These are phyloP conservation scores for Gallinago nigripennis DNA, from an alignment of 2,797 vertebrate species.

Conservation along the genomic window DNA sequence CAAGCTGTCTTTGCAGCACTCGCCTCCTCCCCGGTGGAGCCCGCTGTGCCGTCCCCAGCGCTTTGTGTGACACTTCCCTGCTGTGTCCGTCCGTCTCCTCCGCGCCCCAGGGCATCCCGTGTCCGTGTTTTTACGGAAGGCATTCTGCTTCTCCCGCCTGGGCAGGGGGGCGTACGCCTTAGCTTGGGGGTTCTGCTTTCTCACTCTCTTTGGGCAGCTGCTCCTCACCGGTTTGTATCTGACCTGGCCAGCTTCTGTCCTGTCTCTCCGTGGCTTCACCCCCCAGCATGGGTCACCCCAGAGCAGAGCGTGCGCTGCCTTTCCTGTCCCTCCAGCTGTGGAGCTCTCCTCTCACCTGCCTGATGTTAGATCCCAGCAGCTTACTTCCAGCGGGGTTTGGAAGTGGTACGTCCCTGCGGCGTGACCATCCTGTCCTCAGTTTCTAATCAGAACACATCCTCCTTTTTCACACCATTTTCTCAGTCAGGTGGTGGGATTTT, in stretches of 20 bases:
- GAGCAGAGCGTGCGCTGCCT: neutral
- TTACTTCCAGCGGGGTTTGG: neutral
- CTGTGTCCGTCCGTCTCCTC: neutral
- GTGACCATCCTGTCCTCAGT: accelerated
- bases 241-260: neutral
- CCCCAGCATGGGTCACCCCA: neutral
- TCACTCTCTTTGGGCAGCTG: neutral
- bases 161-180: neutral
- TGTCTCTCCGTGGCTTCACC: neutral
- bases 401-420: neutral
- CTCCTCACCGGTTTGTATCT: neutral
- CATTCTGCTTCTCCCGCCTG: neutral
- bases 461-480: neutral
- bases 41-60: accelerated
- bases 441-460: neutral
- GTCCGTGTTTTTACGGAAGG: too few relatives aligned
- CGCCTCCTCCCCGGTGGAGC: neutral
- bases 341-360: neutral
- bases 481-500: neutral
- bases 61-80: accelerated
- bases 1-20: accelerated
- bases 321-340: neutral
- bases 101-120: accelerated
- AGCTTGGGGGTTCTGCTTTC: neutral
- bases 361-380: neutral